A percentile compares a stretch with the other conserved stretches of the same genome.
Conservation (phyloP, 2,888 invertebrate genomes). For the Megaustenia siamemsis region DNA sequence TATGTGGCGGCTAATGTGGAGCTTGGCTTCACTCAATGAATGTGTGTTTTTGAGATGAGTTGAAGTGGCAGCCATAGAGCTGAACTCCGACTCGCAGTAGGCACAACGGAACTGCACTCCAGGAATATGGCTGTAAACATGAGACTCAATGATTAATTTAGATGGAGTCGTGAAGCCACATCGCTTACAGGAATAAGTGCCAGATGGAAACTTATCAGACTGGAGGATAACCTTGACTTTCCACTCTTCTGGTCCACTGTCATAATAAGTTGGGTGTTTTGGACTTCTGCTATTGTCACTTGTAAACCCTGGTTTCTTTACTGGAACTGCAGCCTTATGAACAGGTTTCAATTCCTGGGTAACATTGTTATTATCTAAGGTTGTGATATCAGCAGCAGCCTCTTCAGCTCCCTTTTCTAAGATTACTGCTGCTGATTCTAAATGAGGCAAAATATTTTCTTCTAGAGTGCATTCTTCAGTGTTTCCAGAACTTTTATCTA, state of each 20-base stretch:
- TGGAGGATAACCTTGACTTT: slow-evolving; percentile 50
- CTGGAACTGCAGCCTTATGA: not conserved
- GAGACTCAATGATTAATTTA: slow-evolving; percentile 61
- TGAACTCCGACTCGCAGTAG: slow-evolving; percentile 61
- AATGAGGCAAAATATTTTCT: not conserved
- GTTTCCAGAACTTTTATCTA: not conserved
- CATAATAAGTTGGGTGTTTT: slow-evolving; percentile 9
- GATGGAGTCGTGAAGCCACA: slow-evolving; percentile 60
- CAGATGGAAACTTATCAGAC: slow-evolving; percentile 45
- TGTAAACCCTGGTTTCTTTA: not conserved
- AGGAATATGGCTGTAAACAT: slow-evolving; percentile 64
- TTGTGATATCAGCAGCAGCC: not conserved
- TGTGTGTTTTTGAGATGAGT: slow-evolving; percentile 62
- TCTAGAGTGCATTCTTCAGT: not conserved
- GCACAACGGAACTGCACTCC: slow-evolving; percentile 62
- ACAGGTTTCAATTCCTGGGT: not conserved
- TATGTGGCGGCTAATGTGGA: slow-evolving; percentile 60
- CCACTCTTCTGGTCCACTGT: slow-evolving; percentile 36
- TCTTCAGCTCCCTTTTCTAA: slow-evolving; percentile 3
- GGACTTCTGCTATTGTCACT: slow-evolving; percentile 34
- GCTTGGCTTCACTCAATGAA: slow-evolving; percentile 57
- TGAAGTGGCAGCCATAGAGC: slow-evolving; percentile 59
- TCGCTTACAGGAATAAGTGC: slow-evolving; percentile 58
- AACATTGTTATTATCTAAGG: not conserved
- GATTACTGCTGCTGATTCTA: not conserved